phyloP scores from a whole-genome alignment of 1,140 invertebrate species.

The Aphelinus atriplicis region DNA sequence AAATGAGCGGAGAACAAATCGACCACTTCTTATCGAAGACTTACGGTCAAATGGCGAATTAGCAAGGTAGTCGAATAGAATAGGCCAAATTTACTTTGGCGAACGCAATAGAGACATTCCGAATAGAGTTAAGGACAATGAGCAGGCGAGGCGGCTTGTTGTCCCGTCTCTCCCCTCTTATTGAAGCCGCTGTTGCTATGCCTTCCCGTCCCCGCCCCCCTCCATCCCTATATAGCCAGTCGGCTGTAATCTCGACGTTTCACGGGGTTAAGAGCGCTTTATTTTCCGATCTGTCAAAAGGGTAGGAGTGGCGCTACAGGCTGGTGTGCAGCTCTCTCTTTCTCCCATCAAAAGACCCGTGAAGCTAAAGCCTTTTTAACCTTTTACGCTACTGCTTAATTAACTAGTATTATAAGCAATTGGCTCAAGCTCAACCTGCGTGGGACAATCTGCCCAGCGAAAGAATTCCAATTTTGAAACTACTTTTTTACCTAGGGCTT shows the following conservation, averaged over 20 bases:
- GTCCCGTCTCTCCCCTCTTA: not conserved
- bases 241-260: conserved; percentile 23
- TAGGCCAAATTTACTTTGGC: not conserved
- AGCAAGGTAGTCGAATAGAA: not conserved
- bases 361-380: too few species aligned
- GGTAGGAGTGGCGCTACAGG: not conserved
- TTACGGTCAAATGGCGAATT: conserved; percentile 7
- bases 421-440: too few species aligned
- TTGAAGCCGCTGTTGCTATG: not conserved
- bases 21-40: too few species aligned
- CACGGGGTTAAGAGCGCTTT: conserved; percentile 23
- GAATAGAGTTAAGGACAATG: conserved; percentile 30
- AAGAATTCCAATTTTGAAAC: too few species aligned
- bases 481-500: too few species aligned
- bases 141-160: conserved; percentile 22
- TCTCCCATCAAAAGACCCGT: not conserved
- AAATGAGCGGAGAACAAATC: too few species aligned
- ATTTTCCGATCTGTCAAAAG: conserved; percentile 17
- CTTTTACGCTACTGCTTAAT: too few species aligned
- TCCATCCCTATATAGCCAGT: not conserved
- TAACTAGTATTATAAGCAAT: too few species aligned
- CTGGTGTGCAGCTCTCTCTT: not conserved
- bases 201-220: not conserved
- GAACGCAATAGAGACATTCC: conserved; percentile 33
- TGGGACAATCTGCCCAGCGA: too few species aligned